Evolutionary conservation across 2,888 invertebrate species (phyloP).

Genomic region (Habrosyne pyritoides): DNA sequence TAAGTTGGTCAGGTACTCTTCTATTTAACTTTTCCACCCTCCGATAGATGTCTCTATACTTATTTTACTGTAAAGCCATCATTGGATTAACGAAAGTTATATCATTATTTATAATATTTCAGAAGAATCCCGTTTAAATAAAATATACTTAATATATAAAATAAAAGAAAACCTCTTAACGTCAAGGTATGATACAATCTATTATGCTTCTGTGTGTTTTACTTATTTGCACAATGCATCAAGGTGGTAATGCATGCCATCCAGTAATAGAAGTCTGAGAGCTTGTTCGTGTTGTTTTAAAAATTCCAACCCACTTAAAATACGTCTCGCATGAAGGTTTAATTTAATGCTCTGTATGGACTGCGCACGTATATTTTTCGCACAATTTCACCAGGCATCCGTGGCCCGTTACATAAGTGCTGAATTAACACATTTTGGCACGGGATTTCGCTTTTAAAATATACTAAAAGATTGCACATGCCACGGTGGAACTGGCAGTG

Average conservation of each 20-base stretch:
- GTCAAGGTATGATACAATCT: background rate
- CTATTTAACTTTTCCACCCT: conserved; percentile 29
- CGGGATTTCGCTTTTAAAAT: conserved; percentile 59
- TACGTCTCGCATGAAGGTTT: conserved; percentile 46
- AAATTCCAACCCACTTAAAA: conserved; percentile 42
- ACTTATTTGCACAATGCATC: conserved; percentile 24
- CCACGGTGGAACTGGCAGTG: conserved; percentile 47
- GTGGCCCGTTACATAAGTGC: conserved; percentile 53
- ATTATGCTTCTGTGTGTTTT: conserved; percentile 1
- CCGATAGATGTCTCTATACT: conserved; percentile 44
- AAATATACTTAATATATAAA: too few relatives aligned
- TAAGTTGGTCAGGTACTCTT: background rate
- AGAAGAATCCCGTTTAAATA: too few relatives aligned
- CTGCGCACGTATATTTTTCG: conserved; percentile 52
- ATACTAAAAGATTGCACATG: conserved; percentile 62
- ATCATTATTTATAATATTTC: background rate
- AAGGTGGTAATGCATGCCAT: conserved; percentile 25
- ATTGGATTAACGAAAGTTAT: background rate
- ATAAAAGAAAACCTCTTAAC: too few relatives aligned
- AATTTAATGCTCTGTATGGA: conserved; percentile 60
- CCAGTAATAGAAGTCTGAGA: conserved; percentile 34
- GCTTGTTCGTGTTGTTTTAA: conserved; percentile 39
- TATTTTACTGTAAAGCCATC: background rate
- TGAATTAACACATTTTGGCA: conserved; percentile 71
- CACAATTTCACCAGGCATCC: conserved; percentile 51